Base-by-base conservation (phyloP, 2,888 invertebrate genomes). In the Leistus spinibarbis region DNA sequence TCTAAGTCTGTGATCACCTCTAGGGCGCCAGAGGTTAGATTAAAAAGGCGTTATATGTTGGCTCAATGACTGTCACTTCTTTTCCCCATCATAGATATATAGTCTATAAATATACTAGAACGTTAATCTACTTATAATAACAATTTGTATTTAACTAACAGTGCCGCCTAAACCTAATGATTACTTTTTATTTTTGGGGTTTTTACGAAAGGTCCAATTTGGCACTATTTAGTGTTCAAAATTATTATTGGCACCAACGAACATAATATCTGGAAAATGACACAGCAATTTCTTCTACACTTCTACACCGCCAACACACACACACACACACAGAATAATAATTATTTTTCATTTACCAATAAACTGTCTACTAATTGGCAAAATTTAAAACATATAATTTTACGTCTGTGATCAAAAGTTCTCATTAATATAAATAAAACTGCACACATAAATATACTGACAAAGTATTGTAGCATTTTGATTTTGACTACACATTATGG, bases 121-220 rank as follows among this genome's bases (percentile, higher is more conserved):
- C 54, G 69, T 62, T 70, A 70, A 70, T 70, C 70, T 70, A 70
- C 70, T 70, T 70, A 70, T 70, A 70, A 70, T 70, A 70, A 70
- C 70, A 40, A 40, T 40, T 40, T 40, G 10, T 40, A 40, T 40
- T 40, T 40, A 40, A 40, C 40, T 40, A 40, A 40, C 40, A 13
- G 7, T 13, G 40, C 40, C 40, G 40, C 40, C n/a, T n/a, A 40
- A 40, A 40, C 40, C 40, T 40, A 13, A 40, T 40, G 7, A 40
- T 40, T 40, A 40, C 10, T 40, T 40, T 40, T 40, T 40, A 40
- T 40, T 40, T 40, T 40, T 13, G 40, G 40, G 40, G 10, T 40
- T 40, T 40, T 40, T 13, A 40, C 40, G 13, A 40, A 40, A 40
- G 40, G 40, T 7, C 40, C 40, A 40, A 40, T 40, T 40, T 40